Evolutionary conservation across 2,888 invertebrate species (phyloP).

Genomic region (Brenthis ino): DNA sequence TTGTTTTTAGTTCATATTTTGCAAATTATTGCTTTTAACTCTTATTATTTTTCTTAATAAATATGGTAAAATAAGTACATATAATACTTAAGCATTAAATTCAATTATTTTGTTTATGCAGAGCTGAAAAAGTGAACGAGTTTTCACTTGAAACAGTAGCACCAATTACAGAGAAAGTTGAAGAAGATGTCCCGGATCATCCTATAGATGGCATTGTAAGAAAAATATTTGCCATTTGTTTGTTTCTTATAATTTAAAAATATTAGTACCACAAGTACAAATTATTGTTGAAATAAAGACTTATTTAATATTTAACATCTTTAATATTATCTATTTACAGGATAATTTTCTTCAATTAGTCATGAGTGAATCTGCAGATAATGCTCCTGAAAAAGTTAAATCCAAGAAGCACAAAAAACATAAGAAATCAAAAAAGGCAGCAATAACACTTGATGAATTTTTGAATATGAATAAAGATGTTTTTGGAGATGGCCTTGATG

Average conservation of each 20-base stretch:
- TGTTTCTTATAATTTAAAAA: too few relatives aligned
- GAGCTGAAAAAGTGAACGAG: slow-evolving; percentile 59
- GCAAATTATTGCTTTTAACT: too few relatives aligned
- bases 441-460: slow-evolving; percentile 76
- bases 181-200: slow-evolving; percentile 38
- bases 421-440: slow-evolving; percentile 71
- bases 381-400: slow-evolving; percentile 50
- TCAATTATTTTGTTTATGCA: slow-evolving; percentile 44
- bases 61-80: neutral
- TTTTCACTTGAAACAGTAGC: slow-evolving; percentile 74
- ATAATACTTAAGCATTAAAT: neutral
- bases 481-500: slow-evolving; percentile 73
- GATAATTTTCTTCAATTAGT: slow-evolving; percentile 67
- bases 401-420: slow-evolving; percentile 74
- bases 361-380: slow-evolving; percentile 58
- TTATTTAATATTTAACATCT: too few relatives aligned
- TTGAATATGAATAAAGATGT: slow-evolving; percentile 78
- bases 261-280: too few relatives aligned
- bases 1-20: too few relatives aligned
- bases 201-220: slow-evolving; percentile 20
- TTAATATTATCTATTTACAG: slow-evolving; percentile 50
- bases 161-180: slow-evolving; percentile 68
- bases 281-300: too few relatives aligned
- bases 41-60: neutral
- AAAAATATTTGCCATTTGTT: neutral